Percentiles rank a stretch among this genome's conserved stretches.
These are phyloP conservation scores for Prionace glauca DNA, from an alignment of 2,797 vertebrate genomes.

Conservation along the genomic window DNA sequence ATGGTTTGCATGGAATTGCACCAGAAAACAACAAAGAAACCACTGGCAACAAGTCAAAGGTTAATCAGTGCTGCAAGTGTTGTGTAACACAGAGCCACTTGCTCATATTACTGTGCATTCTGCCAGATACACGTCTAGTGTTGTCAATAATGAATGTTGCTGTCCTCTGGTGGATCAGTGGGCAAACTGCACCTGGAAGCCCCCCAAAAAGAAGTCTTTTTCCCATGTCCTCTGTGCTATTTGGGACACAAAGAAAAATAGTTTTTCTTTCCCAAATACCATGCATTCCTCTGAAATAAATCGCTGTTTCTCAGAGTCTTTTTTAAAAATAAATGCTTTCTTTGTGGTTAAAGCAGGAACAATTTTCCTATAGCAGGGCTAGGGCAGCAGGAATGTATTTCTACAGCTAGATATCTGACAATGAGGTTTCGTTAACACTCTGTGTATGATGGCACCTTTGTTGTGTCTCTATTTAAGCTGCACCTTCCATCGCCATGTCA, in stretches of 20 bases:
- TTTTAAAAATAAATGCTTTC: too few relatives aligned
- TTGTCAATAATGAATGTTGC: neutral
- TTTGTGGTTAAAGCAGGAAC: neutral
- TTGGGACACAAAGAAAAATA: neutral
- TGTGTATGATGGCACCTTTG: neutral
- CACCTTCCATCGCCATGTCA: neutral
- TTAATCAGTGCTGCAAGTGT: neutral
- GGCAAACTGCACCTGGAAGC: neutral
- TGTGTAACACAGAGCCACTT: neutral
- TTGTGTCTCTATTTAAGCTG: neutral
- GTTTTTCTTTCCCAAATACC: neutral
- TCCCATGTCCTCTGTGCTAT: conserved; percentile 28
- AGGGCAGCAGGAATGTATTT: neutral
- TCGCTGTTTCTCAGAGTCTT: neutral
- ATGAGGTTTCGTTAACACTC: neutral
- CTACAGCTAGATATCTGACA: neutral
- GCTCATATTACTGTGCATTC: too few relatives aligned
- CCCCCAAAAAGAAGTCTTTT: neutral
- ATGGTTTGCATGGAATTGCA: neutral
- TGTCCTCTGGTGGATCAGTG: neutral
- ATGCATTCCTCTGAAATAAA: neutral
- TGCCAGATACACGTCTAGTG: neutral
- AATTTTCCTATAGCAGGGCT: neutral
- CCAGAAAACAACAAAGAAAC: neutral
- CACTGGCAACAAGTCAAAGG: neutral